Evolutionary conservation across 1,140 invertebrate species (phyloP).

Genomic region (Drosophila pseudoobscura): DNA sequence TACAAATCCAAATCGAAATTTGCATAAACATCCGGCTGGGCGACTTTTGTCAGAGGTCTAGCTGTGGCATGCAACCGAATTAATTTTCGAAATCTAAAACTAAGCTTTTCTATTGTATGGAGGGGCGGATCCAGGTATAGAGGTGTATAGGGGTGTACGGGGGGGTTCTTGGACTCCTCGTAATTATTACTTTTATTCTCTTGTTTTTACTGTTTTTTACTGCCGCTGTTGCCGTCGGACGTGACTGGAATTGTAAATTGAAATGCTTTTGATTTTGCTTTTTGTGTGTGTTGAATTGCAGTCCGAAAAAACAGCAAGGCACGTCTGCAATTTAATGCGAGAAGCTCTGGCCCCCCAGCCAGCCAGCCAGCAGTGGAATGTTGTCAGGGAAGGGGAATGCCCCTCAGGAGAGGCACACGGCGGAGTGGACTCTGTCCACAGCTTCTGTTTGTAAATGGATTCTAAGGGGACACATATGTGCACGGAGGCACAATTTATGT

Average conservation of each 20-base stretch:
- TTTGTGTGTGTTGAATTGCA: conserved; percentile 44
- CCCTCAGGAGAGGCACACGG: not conserved
- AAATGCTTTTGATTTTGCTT: conserved; percentile 62
- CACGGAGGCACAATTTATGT: not conserved
- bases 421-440: conserved; percentile 1
- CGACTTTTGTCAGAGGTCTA: conserved; percentile 9
- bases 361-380: not conserved
- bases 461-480: conserved; percentile 10
- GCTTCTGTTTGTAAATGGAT: conserved; percentile 26
- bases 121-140: not conserved
- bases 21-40: conserved; percentile 38
- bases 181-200: conserved; percentile 34
- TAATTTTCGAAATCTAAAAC: conserved; percentile 42
- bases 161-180: conserved; percentile 16
- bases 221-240: conserved; percentile 33
- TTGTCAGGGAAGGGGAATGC: conserved; percentile 22
- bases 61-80: conserved; percentile 49
- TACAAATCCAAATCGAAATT: conserved; percentile 26
- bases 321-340: conserved; percentile 61
- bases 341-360: conserved; percentile 2
- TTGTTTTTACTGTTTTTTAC: conserved; percentile 21
- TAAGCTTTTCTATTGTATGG: not conserved
- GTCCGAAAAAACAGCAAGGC: conserved; percentile 36
- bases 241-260: conserved; percentile 58
- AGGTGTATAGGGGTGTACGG: not conserved